Evolutionary conservation across 2,113 vertebrate species (phyloP).

Genomic region (Neoarius graeffei): DNA sequence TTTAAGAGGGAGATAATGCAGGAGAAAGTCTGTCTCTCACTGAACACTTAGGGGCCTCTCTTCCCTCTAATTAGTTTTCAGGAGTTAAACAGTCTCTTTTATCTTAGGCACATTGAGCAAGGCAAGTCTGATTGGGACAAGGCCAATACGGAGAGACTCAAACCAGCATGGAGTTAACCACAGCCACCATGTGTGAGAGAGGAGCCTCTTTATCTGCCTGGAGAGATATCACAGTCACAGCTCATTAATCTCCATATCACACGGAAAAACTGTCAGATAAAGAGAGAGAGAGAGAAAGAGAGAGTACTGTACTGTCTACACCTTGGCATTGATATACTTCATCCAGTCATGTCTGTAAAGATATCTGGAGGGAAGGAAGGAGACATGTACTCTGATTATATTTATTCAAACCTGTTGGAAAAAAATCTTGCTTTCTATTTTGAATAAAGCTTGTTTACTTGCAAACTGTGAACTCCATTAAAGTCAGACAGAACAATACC

Average conservation of each 20-base stretch:
- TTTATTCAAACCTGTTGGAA: background rate
- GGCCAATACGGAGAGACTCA: background rate
- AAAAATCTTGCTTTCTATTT: background rate
- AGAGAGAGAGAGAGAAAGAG: slow-evolving; percentile 22
- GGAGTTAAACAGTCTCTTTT: slow-evolving; percentile 7
- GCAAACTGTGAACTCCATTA: background rate
- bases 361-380: background rate
- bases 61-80: slow-evolving; percentile 6
- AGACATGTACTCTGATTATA: background rate
- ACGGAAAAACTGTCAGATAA: slow-evolving; percentile 5
- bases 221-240: slow-evolving; percentile 44
- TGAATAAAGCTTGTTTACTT: slow-evolving; percentile 3
- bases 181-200: slow-evolving; percentile 28
- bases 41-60: slow-evolving; percentile 10
- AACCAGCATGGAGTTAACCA: slow-evolving; percentile 26
- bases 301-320: background rate
- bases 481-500: background rate
- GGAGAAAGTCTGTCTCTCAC: slow-evolving; percentile 5
- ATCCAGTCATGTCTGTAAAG: background rate
- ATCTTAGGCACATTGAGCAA: background rate
- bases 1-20: background rate
- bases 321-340: background rate
- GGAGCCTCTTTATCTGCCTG: slow-evolving; percentile 38
- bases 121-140: slow-evolving; percentile 8
- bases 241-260: slow-evolving; percentile 46